A percentile compares a stretch with the other conserved stretches of the same genome.
phyloP scores from a whole-genome alignment of 2,113 vertebrate genomes.

The Carassius auratus region DNA sequence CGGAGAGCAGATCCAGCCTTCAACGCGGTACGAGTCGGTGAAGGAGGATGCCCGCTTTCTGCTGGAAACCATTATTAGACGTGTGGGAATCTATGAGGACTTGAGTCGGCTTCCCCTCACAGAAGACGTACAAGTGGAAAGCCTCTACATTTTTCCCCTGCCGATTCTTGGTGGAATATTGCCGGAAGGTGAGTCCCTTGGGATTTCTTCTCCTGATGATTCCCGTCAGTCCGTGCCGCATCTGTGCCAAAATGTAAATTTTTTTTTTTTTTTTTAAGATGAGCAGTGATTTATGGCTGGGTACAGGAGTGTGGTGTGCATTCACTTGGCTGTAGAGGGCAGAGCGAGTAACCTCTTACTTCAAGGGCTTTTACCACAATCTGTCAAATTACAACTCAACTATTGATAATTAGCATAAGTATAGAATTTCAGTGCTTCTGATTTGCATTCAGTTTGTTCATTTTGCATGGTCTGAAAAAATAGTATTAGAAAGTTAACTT shows the following conservation, averaged over 20 bases:
- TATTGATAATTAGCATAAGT: neutral
- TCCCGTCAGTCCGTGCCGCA: neutral
- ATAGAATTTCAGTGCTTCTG: neutral
- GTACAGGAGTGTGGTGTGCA: neutral
- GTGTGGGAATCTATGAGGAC: constrained; percentile 28
- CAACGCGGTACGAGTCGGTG: constrained; percentile 59
- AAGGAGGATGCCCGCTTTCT: constrained; percentile 44
- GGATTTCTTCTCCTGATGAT: constrained; percentile 36
- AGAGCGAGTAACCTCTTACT: constrained; percentile 4
- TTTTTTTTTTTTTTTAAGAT: constrained; percentile 9
- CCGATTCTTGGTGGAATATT: constrained; percentile 46
- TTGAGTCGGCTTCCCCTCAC: constrained; percentile 19
- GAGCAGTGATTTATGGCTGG: constrained; percentile 30
- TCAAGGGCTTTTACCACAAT: constrained; percentile 6
- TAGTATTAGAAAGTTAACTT: neutral
- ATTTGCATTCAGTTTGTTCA: neutral
- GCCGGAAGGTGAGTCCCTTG: constrained; percentile 59
- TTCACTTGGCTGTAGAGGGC: constrained; percentile 28
- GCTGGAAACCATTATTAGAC: neutral
- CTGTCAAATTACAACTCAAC: neutral
- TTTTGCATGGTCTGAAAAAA: too few relatives aligned
- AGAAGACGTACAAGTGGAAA: neutral
- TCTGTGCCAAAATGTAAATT: constrained; percentile 41
- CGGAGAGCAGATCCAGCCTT: constrained; percentile 73
- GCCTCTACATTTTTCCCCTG: neutral